Evolutionary conservation across 2,113 vertebrate species (phyloP).

Genomic region (Larimichthys crocea): DNA sequence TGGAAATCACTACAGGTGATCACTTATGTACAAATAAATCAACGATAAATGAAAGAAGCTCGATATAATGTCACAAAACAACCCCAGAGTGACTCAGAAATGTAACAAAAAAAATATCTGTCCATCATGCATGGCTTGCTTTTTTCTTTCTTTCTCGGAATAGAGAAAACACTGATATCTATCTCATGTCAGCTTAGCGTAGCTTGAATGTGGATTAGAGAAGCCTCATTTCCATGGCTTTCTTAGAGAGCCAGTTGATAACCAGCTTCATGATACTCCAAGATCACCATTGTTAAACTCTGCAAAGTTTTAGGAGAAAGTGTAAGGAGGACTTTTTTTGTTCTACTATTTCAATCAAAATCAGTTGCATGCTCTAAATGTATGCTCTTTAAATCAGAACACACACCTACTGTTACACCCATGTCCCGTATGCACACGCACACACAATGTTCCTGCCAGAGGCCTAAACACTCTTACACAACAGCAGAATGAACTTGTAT

Average conservation of each 20-base stretch:
- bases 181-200: background rate
- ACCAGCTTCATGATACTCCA: too few species aligned
- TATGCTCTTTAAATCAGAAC: background rate
- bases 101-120: background rate
- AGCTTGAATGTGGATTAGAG: too few species aligned
- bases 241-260: too few species aligned
- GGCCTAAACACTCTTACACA: background rate
- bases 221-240: too few species aligned
- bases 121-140: background rate
- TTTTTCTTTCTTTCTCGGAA: background rate
- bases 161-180: background rate
- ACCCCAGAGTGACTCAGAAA: background rate
- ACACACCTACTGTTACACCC: background rate
- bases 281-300: too few species aligned
- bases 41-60: background rate
- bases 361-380: background rate
- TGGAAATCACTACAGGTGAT: background rate
- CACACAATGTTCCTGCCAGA: background rate
- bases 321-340: too few species aligned
- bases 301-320: too few species aligned
- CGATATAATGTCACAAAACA: background rate
- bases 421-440: background rate
- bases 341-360: background rate
- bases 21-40: background rate
- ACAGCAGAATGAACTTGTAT: background rate